These are phyloP conservation scores for Pterocles gutturalis DNA, from an alignment of 2,113 vertebrate species.

Conservation along the genomic window DNA sequence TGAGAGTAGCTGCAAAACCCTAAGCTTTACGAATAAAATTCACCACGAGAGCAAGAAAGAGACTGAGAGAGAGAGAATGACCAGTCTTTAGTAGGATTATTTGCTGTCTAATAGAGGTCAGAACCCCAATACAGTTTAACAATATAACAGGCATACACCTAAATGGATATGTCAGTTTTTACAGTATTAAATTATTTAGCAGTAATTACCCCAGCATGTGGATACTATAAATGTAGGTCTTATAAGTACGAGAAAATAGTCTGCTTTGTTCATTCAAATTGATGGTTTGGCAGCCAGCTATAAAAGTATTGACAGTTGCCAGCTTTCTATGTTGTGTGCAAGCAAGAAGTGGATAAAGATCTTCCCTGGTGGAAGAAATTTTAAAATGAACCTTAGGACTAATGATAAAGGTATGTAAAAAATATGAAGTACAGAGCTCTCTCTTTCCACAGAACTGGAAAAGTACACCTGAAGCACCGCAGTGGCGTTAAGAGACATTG, in stretches of 20 bases:
- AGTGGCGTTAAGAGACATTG: not conserved
- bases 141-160: conserved; percentile 75
- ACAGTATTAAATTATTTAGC: conserved; percentile 80
- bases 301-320: conserved; percentile 31
- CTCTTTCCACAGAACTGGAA: not conserved
- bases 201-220: conserved; percentile 78
- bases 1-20: conserved; percentile 46
- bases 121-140: conserved; percentile 76
- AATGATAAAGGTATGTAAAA: not conserved
- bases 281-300: conserved; percentile 58
- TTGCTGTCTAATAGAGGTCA: conserved; percentile 79
- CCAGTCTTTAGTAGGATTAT: conserved; percentile 76
- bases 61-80: conserved; percentile 50
- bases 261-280: conserved; percentile 76
- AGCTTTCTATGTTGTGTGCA: not conserved
- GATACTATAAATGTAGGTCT: conserved; percentile 76
- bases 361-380: not conserved
- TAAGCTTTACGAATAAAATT: conserved; percentile 63
- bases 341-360: not conserved
- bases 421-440: not conserved
- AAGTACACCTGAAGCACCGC: not conserved
- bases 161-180: conserved; percentile 79
- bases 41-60: conserved; percentile 11
- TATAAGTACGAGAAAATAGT: conserved; percentile 70
- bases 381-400: not conserved